Percentiles rank a stretch among this genome's conserved stretches.
Evolutionary conservation across 2,797 vertebrate species (phyloP).

Genomic region (Chaunax sp.): DNA sequence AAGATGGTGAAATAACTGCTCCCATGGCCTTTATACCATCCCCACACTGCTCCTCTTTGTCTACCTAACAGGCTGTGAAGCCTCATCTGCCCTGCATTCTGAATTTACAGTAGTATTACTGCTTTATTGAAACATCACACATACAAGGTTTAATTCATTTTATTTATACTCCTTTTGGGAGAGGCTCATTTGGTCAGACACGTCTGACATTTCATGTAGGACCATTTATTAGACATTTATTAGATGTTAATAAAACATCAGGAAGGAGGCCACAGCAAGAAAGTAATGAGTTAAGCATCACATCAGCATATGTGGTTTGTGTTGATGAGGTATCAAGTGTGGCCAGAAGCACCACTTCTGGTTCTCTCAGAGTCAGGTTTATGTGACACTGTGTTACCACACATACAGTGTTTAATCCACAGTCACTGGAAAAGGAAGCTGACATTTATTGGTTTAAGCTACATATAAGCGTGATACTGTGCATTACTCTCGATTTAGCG

Average conservation of each 20-base stretch:
- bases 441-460: conserved; percentile 9
- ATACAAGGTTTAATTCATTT: conserved; percentile 35
- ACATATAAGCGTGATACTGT: background rate
- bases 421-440: background rate
- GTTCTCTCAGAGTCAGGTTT: conserved; percentile 25
- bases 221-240: conserved; percentile 54
- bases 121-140: conserved; percentile 43
- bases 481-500: no score
- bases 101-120: conserved; percentile 19
- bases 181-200: conserved; percentile 33
- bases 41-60: background rate
- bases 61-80: conserved; percentile 47
- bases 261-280: conserved; percentile 24
- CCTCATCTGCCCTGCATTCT: conserved; percentile 20
- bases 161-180: conserved; percentile 34
- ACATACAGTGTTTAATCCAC: conserved; percentile 9
- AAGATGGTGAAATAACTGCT: conserved; percentile 25
- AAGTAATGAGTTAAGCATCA: conserved; percentile 26
- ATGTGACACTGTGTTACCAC: conserved; percentile 5
- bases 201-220: conserved; percentile 33
- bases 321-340: no score
- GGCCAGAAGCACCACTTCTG: conserved; percentile 9
- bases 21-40: conserved; percentile 25
- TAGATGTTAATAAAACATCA: conserved; percentile 52
- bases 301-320: conserved; percentile 52